Percentiles rank a stretch among this genome's conserved stretches.
Evolutionary conservation across 30 jellyfish, hydroid and myxozoan genomes (phyloP).

Genomic region (Morbakka virulenta): DNA sequence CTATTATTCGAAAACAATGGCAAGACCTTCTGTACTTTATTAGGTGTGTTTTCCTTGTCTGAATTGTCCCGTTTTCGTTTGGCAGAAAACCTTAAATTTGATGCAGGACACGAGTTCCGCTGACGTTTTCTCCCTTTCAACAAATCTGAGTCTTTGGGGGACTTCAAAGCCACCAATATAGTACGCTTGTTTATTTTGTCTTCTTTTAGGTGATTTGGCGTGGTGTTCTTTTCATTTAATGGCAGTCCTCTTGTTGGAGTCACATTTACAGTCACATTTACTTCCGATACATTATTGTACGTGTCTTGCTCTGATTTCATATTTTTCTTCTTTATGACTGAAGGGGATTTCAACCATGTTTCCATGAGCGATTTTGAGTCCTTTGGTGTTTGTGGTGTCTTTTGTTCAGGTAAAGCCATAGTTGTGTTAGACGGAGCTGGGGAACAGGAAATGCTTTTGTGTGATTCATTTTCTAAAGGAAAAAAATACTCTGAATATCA

Average conservation of each 20-base stretch:
- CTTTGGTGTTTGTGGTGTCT: conserved; percentile 10
- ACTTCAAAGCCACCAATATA: background rate
- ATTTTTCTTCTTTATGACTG: background rate
- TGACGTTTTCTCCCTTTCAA: background rate
- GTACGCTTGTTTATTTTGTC: background rate
- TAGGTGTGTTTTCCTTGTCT: background rate
- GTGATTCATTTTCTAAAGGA: no score
- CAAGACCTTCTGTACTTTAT: background rate
- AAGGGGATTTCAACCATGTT: conserved; percentile 44
- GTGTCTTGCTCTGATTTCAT: no score
- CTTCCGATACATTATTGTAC: background rate
- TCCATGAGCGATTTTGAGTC: conserved; percentile 37
- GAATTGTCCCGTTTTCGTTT: background rate
- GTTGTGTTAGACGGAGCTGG: no score
- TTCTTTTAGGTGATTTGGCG: background rate
- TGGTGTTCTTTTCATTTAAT: background rate
- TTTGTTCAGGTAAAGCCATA: background rate
- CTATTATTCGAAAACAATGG: background rate
- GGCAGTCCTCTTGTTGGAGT: background rate
- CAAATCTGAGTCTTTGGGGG: background rate
- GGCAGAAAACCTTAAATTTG: background rate
- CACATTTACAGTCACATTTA: background rate
- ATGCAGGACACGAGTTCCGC: background rate
- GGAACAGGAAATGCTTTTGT: no score
- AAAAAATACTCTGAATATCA: no score